Evolutionary conservation across 1,140 invertebrate genomes (phyloP), one percentile per base, ranked within the genome.

Genomic region (Ceratosolen fusciceps): DNA sequence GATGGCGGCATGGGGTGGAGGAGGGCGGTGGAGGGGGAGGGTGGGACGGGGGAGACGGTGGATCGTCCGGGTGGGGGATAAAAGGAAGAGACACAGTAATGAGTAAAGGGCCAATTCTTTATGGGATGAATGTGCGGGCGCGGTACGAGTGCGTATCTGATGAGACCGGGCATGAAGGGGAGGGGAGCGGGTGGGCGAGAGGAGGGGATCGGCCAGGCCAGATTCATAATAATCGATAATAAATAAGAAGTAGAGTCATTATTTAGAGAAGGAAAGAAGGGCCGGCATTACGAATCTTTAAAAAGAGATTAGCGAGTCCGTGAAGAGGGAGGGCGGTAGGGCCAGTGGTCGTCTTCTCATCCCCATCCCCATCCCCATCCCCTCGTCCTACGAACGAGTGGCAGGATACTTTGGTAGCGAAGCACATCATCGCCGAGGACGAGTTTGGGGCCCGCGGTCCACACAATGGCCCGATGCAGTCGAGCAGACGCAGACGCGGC

Each of bases 171-270:
- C n/a, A n/a, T n/a, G n/a, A n/a, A n/a, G n/a, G n/a, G n/a, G n/a
- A n/a, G n/a, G n/a, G n/a, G n/a, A n/a, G n/a, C n/a, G n/a, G n/a
- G n/a, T n/a, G n/a, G n/a, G n/a, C n/a, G n/a, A n/a, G n/a, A n/a
- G n/a, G n/a, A 37, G 10, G 19, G 5, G 67, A 16, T 26, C 39
- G 4, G 29, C 67, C n/a, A 9, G n/a, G 16, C 5, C 39, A 70
- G n/a, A 34, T 9, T 47, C 37, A 47, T 47, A 70, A 70, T 29
- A 19, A 21, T 49, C 67, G 0, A 43, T 47, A 26, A 70, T 47
- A 43, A 65, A 65, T 67, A 56, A 75, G 24, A 56, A 75, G 43
- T 31, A 34, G 60, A 62, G 60, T 65, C 60, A 65, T 65, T 65
- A 65, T 65, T 65, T 65, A 65, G 60, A 65, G n/a, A n/a, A 65